Base-by-base conservation (phyloP, 2,888 invertebrate genomes). In the Epinotia ramella region DNA sequence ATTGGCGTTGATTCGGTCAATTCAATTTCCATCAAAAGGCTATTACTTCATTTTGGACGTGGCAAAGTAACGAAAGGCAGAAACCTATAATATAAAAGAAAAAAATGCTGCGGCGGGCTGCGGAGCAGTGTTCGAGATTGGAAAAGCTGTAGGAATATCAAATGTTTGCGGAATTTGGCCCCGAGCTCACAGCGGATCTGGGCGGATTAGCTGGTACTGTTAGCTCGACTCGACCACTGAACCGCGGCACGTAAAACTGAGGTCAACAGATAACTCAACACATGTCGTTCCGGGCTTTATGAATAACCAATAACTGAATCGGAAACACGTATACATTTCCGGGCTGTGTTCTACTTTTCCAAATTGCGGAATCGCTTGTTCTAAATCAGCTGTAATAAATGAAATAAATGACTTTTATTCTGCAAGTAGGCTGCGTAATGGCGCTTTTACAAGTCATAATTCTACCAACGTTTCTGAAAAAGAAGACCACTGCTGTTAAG, bases 201-300 rank as follows among this genome's bases (percentile, higher is more conserved):
- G 20, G 49, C 53, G 73, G 73, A 73, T 73, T 66, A 73, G 49
- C 33, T 49, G 40, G 65, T 5, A 33, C 33, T 40, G 40, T 9
- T 40, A 40, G 40, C 24, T 28, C 18, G 13, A 53, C n/a, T 33
- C 13, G 20, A 18, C 20, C 44, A 20, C 66, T 33, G 49, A 49
- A 20, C n/a, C 49, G 16, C 28, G 49, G 16, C 46, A 33, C 59
- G 20, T 66, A 60, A 40, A n/a, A 73, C 65, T 49, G 33, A 33
- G 60, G 57, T 16, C 66, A 60, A 60, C 73, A 73, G 67, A 73
- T 73, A 73, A 49, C 28, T 57, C 59, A 44, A 69, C 60, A 24
- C 12, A 16, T 24, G 33, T 60, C 73, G 28, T 59, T 46, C 59
- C 28, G 16, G 44, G 46, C 24, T 59, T 28, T 69, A 69, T 69